Evolutionary conservation across 2,888 invertebrate genomes (phyloP), one percentile per base, ranked within the genome.

Genomic region (Meloe dianella): DNA sequence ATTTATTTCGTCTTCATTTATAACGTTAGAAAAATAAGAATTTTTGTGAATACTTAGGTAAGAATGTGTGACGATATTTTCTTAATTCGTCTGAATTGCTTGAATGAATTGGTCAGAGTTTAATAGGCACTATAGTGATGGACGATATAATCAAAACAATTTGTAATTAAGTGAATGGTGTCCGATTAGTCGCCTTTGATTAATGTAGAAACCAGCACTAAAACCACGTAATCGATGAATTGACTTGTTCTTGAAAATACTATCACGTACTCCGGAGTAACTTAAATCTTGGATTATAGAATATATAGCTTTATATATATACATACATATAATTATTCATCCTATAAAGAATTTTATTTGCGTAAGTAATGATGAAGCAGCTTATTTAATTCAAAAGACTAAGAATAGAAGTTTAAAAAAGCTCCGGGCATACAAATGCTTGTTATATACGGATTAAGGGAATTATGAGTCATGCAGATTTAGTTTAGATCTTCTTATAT

Each of bases 381-480:
- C 78, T 79, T 78, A 79, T 77, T 79, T 78, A 78, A 79, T 79
- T 79, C 78, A 75, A 77, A 78, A 79, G 77, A 75, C 78, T 78
- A 76, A 79, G 77, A 78, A 78, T 75, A 68, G 72, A 68, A 60
- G 76, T 75, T 76, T 77, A 76, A 78, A 79, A 71, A 79, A 79
- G 6, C 12, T 24, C 24, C 22, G 10, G 73, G 75, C 73, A 74
- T 74, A 75, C 76, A 79, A 81, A 79, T 81, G 82, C 83, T 83
- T 82, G 83, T 83, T 83, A 83, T 82, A 81, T 83, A 74, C 77
- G 83, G 82, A 83, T 83, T 83, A 83, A 81, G 77, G 77, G 82
- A 80, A 81, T 83, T 83, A 82, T 83, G 83, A 83, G 75, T 83
- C 83, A 83, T 82, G 79, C 78, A 76, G 78, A 79, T 77, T 78